phyloP scores from a whole-genome alignment of 2,888 invertebrate genomes.

The Ceramica pisi region DNA sequence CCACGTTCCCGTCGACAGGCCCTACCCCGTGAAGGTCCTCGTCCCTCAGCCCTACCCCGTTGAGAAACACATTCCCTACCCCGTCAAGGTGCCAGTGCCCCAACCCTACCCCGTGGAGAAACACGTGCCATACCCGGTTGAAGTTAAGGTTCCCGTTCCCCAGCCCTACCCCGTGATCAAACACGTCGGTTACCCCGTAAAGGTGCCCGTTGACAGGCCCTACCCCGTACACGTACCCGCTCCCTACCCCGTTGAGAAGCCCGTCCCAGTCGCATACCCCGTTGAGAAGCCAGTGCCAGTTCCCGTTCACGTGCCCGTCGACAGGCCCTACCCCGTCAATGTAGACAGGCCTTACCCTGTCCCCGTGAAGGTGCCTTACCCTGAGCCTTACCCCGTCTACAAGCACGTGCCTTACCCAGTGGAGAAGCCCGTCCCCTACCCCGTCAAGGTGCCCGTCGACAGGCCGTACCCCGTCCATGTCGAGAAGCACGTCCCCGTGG shows the following conservation, averaged over 20 bases:
- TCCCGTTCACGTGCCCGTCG: slow-evolving; percentile 92
- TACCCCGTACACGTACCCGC: slow-evolving; percentile 93
- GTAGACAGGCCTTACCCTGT: slow-evolving; percentile 89
- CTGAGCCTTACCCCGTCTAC: slow-evolving; percentile 91
- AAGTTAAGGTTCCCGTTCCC: slow-evolving; percentile 94
- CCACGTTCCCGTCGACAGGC: slow-evolving; percentile 94
- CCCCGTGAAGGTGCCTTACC: slow-evolving; percentile 91
- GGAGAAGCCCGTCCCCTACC: slow-evolving; percentile 91
- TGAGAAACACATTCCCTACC: slow-evolving; percentile 94
- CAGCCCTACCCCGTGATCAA: slow-evolving; percentile 94
- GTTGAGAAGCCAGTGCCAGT: slow-evolving; percentile 92
- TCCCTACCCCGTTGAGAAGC: slow-evolving; percentile 92
- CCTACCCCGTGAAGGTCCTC: slow-evolving; percentile 94
- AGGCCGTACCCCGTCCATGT: slow-evolving; percentile 92
- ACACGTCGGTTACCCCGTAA: slow-evolving; percentile 92
- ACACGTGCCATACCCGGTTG: slow-evolving; percentile 93
- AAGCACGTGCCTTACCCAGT: slow-evolving; percentile 87
- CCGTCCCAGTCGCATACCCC: slow-evolving; percentile 91
- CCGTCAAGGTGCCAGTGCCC: slow-evolving; percentile 94
- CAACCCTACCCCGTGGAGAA: slow-evolving; percentile 95
- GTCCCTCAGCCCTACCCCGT: slow-evolving; percentile 96
- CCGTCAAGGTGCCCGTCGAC: slow-evolving; percentile 93
- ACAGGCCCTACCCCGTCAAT: slow-evolving; percentile 91
- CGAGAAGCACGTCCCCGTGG: slow-evolving; percentile 86
- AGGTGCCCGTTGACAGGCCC: slow-evolving; percentile 93